A percentile compares a stretch with the other conserved stretches of the same genome.
phyloP scores from a whole-genome alignment of 2,113 vertebrate species.

The Platysternon megacephalum region DNA sequence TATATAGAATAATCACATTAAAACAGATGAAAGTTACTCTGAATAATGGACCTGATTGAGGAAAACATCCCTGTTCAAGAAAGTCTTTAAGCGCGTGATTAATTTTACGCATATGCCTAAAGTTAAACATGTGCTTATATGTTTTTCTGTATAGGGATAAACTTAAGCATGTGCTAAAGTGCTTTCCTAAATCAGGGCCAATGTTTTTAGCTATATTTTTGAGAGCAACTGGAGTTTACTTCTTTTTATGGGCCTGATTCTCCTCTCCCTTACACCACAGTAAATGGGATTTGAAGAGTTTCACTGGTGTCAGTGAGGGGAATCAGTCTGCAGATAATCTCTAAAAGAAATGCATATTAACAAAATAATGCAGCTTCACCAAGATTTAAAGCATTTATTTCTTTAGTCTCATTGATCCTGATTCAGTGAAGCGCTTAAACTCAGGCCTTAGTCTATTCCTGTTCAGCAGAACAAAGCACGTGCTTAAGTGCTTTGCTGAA shows the following conservation, averaged over 20 bases:
- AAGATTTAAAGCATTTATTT: constrained; percentile 29
- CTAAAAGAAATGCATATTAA: constrained; percentile 29
- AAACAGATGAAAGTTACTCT: constrained; percentile 17
- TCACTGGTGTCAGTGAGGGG: not conserved
- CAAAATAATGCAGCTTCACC: not conserved
- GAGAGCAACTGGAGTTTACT: constrained; percentile 30
- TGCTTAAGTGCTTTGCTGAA: not conserved
- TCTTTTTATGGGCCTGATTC: not conserved
- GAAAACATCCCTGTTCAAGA: not conserved
- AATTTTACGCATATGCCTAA: not conserved
- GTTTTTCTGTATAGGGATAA: not conserved
- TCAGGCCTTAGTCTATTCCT: not conserved
- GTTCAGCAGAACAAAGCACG: not conserved
- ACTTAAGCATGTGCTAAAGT: not conserved
- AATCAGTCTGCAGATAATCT: not conserved
- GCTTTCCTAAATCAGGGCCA: not conserved
- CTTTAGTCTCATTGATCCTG: constrained; percentile 4
- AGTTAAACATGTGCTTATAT: not conserved
- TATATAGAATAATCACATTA: constrained; percentile 16
- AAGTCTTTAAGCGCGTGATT: not conserved
- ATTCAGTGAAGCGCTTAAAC: not conserved
- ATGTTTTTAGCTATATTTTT: not conserved
- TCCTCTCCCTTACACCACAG: not conserved
- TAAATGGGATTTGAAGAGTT: not conserved
- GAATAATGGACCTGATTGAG: not conserved